phyloP scores from a whole-genome alignment of 2,113 vertebrate species.

The Pongo pygmaeus region DNA sequence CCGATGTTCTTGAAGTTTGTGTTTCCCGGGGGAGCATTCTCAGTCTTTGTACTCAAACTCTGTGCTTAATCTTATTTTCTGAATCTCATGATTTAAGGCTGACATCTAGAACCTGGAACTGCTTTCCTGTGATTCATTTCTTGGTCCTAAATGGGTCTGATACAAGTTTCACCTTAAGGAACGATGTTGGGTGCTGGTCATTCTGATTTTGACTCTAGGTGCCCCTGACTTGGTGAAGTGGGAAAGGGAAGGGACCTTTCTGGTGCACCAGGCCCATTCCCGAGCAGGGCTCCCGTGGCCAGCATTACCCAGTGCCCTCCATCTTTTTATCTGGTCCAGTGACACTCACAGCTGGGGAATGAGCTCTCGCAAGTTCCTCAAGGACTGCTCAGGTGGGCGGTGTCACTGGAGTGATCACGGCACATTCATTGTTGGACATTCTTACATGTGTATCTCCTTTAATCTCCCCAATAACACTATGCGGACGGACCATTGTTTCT shows the following conservation, averaged over 20 bases:
- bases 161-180: fast-evolving
- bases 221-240: fast-evolving
- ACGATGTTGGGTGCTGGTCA: fast-evolving
- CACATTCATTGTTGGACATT: no score
- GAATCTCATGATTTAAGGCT: neutral
- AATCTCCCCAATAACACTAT: fast-evolving
- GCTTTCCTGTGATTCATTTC: no score
- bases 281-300: fast-evolving
- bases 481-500: fast-evolving
- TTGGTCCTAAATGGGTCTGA: neutral
- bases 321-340: fast-evolving
- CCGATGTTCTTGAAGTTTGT: no score
- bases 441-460: fast-evolving
- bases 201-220: fast-evolving
- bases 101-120: fast-evolving
- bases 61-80: neutral
- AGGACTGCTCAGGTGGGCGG: fast-evolving
- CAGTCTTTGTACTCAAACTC: neutral
- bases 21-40: neutral
- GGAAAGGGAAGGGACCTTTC: fast-evolving
- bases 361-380: fast-evolving
- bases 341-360: fast-evolving
- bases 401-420: fast-evolving
- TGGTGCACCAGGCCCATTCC: fast-evolving
- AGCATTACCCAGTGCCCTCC: fast-evolving